Conservation (phyloP, 2,113 vertebrate species). For the Cheirogaleus medius region DNA sequence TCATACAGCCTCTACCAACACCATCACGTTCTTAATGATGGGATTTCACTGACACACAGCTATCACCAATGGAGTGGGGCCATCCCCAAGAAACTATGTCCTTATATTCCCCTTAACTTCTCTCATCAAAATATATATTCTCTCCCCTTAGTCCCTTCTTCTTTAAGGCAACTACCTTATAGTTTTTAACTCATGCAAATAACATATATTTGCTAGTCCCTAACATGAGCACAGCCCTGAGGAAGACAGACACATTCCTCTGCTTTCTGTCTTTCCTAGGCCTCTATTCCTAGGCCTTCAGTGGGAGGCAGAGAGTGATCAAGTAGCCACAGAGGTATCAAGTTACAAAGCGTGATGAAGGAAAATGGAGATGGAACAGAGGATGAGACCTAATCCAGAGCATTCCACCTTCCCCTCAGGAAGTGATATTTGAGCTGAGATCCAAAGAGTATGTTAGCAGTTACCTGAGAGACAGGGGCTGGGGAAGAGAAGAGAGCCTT, state of each 20-base stretch:
- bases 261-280: not conserved
- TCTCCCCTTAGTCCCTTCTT: not conserved
- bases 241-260: not conserved
- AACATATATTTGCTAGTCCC: not conserved
- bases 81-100: not conserved
- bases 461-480: not conserved
- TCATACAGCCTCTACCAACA: not conserved
- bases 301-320: not conserved
- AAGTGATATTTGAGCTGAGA: not conserved
- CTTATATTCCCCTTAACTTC: not conserved
- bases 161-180: not conserved
- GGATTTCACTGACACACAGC: not conserved
- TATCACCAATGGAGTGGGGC: not conserved
- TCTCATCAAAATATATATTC: not conserved
- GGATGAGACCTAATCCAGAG: not conserved
- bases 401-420: not conserved
- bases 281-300: not conserved
- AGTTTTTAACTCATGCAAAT: not conserved
- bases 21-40: not conserved
- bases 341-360: not conserved
- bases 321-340: not conserved
- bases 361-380: not conserved
- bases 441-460: not conserved
- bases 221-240: not conserved
- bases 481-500: not conserved